These are phyloP conservation scores for Sympetrum striolatum DNA, from an alignment of 2,888 invertebrate species.

Conservation along the genomic window DNA sequence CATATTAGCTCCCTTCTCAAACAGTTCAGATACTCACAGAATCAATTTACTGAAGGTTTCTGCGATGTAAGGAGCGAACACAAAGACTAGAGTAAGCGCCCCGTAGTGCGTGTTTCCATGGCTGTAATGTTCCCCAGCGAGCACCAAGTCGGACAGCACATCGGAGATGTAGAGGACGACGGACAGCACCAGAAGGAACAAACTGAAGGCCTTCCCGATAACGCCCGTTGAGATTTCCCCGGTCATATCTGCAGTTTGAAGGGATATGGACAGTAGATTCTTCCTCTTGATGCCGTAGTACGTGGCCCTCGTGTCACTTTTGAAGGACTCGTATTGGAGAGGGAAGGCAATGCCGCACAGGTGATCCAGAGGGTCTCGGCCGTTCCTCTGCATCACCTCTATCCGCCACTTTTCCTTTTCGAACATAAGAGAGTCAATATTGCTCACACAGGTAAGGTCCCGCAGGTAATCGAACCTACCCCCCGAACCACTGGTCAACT, in stretches of 20 bases:
- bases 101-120: neutral
- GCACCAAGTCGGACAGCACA: neutral
- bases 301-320: slow-evolving; percentile 19
- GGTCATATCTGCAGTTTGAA: slow-evolving; percentile 13
- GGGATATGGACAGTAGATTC: neutral
- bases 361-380: neutral
- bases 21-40: neutral
- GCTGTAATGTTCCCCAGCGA: neutral
- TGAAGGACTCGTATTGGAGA: neutral
- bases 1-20: neutral
- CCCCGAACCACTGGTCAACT: neutral
- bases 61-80: neutral
- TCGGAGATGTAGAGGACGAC: neutral
- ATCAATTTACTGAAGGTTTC: slow-evolving; percentile 23
- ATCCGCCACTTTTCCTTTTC: neutral
- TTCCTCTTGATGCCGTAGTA: slow-evolving; percentile 24
- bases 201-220: neutral
- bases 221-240: neutral
- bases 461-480: neutral
- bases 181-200: neutral
- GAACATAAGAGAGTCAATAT: neutral
- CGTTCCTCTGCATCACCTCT: neutral
- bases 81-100: neutral
- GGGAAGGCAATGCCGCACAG: neutral
- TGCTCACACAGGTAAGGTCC: no score